phyloP scores from a whole-genome alignment of 2,797 vertebrate species.

The Gila robusta region DNA sequence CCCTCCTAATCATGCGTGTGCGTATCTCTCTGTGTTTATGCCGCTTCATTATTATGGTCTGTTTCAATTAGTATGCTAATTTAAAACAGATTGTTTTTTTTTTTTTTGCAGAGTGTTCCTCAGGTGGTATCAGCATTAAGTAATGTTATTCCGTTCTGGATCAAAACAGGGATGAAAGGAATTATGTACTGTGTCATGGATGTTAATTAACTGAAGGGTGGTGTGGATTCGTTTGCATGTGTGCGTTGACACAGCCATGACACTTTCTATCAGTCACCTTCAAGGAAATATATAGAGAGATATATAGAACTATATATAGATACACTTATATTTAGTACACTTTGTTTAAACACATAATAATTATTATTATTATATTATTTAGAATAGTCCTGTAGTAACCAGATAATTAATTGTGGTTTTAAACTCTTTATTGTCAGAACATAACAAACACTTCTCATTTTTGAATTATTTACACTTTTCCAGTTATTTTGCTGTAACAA shows the following conservation, averaged over 20 bases:
- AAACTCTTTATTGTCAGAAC: no score
- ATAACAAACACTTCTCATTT: no score
- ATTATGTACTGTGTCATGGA: slow-evolving; percentile 48
- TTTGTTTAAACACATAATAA: background rate
- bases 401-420: no score
- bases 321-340: no score
- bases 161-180: slow-evolving; percentile 53
- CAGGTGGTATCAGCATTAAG: slow-evolving; percentile 62
- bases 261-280: background rate
- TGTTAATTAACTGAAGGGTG: slow-evolving; percentile 56
- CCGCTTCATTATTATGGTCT: slow-evolving; percentile 59
- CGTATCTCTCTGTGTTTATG: slow-evolving; percentile 54
- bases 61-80: slow-evolving; percentile 78
- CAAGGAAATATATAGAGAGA: background rate
- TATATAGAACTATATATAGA: no score
- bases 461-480: no score
- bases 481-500: no score
- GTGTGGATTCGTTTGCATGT: background rate
- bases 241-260: background rate
- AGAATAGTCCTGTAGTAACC: no score
- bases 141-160: slow-evolving; percentile 59
- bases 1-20: slow-evolving; percentile 39
- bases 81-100: slow-evolving; percentile 64
- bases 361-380: no score
- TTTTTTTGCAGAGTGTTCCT: slow-evolving; percentile 52